A percentile compares a stretch with the other conserved stretches of the same genome.
Conservation (phyloP, 2,888 invertebrate species). For the Lycophotia porphyrea region DNA sequence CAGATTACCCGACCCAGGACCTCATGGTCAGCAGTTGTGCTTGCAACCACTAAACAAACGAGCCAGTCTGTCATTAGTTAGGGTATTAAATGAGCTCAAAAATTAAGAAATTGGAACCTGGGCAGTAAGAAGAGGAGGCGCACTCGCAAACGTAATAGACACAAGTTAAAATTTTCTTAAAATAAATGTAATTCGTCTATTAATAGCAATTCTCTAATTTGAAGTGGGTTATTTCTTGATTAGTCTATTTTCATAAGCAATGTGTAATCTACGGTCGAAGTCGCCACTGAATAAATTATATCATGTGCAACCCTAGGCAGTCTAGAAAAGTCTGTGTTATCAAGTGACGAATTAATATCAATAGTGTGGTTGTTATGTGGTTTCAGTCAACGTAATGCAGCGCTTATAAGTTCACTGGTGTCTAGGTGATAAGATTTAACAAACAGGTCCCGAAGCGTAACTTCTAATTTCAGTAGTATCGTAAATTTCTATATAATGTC, state of each 20-base stretch:
- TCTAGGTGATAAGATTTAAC: neutral
- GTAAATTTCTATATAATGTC: neutral
- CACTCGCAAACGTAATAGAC: neutral
- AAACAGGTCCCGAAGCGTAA: neutral
- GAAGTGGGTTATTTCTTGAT: constrained; percentile 2
- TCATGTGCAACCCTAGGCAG: constrained; percentile 18
- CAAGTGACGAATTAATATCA: constrained; percentile 9
- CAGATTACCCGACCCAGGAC: too few relatives aligned
- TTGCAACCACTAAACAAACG: too few relatives aligned
- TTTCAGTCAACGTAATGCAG: neutral
- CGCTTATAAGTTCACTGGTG: neutral
- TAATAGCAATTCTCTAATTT: constrained; percentile 18
- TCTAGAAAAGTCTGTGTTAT: constrained; percentile 36
- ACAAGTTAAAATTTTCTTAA: neutral
- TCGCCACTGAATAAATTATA: neutral
- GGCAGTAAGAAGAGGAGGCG: neutral
- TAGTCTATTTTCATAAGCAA: constrained; percentile 21
- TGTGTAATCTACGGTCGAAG: constrained; percentile 29
- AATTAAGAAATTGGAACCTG: neutral
- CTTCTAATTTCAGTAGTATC: too few relatives aligned
- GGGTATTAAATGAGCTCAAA: neutral
- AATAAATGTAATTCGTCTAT: neutral
- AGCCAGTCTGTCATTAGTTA: too few relatives aligned
- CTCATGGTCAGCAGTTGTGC: too few relatives aligned
- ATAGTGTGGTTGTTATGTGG: constrained; percentile 1